Evolutionary conservation across 1,140 invertebrate species (phyloP).

Genomic region (Theocolax elegans): DNA sequence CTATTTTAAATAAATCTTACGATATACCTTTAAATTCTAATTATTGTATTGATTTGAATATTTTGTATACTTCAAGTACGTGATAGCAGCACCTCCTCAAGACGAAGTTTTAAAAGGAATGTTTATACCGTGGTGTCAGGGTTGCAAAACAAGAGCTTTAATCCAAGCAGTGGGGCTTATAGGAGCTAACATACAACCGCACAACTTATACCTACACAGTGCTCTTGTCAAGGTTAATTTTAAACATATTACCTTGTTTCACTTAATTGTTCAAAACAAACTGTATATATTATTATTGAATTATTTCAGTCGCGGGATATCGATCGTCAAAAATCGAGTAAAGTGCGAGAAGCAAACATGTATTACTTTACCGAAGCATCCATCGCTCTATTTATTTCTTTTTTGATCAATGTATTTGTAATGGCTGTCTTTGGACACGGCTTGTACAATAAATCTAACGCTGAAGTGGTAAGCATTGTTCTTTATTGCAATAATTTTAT

Average conservation of each 20-base stretch:
- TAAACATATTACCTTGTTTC: too few species aligned
- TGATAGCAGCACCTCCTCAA: slow-evolving; percentile 80
- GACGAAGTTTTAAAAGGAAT: slow-evolving; percentile 80
- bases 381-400: slow-evolving; percentile 85
- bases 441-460: slow-evolving; percentile 78
- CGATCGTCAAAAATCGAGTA: slow-evolving; percentile 77
- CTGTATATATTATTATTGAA: too few species aligned
- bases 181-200: slow-evolving; percentile 94
- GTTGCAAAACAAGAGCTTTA: slow-evolving; percentile 77
- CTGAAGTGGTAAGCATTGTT: slow-evolving; percentile 72
- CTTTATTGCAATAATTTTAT: not conserved
- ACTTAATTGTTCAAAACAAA: too few species aligned
- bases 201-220: slow-evolving; percentile 93
- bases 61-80: slow-evolving; percentile 72
- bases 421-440: slow-evolving; percentile 89
- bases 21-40: too few species aligned
- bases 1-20: too few species aligned
- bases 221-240: slow-evolving; percentile 88
- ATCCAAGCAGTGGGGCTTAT: slow-evolving; percentile 89
- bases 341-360: slow-evolving; percentile 85
- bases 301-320: slow-evolving; percentile 80
- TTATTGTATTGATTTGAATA: not conserved
- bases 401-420: slow-evolving; percentile 92
- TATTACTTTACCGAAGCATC: slow-evolving; percentile 90
- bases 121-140: slow-evolving; percentile 82